phyloP scores from a whole-genome alignment of 2,113 vertebrate genomes.

The Pogonocichla stellata region DNA sequence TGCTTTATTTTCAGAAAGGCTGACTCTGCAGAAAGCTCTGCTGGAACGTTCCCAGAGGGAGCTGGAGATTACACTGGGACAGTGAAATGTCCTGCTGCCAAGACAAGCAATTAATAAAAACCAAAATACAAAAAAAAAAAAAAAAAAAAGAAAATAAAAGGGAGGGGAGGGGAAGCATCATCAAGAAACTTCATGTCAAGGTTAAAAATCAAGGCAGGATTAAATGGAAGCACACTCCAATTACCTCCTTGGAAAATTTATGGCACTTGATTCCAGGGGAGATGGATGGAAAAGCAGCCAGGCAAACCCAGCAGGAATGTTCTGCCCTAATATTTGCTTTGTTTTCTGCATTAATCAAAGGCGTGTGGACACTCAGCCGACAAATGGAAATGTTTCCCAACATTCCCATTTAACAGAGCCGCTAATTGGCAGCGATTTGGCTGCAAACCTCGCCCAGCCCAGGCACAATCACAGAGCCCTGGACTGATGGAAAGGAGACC shows the following conservation, averaged over 20 bases:
- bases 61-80: slow-evolving; percentile 10
- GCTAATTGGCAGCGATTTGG: neutral
- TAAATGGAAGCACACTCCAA: neutral
- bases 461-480: neutral
- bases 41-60: slow-evolving; percentile 31
- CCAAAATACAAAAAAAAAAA: neutral
- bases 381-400: neutral
- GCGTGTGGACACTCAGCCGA: neutral
- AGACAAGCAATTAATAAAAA: slow-evolving; percentile 45
- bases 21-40: slow-evolving; percentile 44
- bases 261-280: neutral
- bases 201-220: slow-evolving; percentile 11
- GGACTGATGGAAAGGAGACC: too few species aligned
- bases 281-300: neutral
- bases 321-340: neutral
- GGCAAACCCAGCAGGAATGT: neutral
- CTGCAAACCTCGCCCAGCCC: neutral
- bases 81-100: slow-evolving; percentile 28
- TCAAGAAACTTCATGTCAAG: neutral
- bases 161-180: neutral
- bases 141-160: neutral
- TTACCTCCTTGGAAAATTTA: neutral
- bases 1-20: slow-evolving; percentile 41
- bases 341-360: neutral
- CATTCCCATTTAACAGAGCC: neutral